Percentiles rank a stretch among this genome's conserved stretches.
Conservation (phyloP, 2,888 invertebrate species). For the Dione juno region DNA sequence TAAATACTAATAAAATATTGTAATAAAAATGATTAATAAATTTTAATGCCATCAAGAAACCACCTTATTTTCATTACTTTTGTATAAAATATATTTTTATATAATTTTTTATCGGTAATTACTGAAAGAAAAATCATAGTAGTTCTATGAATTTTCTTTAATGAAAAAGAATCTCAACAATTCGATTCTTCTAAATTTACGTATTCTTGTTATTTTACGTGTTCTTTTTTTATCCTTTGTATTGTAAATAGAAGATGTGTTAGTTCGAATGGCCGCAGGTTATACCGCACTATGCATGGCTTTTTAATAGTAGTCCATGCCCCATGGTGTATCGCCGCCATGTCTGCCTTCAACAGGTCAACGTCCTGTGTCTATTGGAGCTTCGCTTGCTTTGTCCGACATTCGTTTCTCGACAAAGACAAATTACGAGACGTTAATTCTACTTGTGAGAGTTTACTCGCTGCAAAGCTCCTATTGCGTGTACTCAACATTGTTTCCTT, state of each 20-base stretch:
- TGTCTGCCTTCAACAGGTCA: conserved; percentile 70
- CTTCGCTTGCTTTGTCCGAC: conserved; percentile 66
- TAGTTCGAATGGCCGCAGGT: conserved; percentile 39
- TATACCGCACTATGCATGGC: conserved; percentile 46
- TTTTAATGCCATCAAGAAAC: too few species aligned
- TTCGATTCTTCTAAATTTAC: neutral
- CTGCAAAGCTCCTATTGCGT: neutral
- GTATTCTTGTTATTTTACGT: neutral
- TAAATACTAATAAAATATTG: too few species aligned
- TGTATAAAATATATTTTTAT: too few species aligned
- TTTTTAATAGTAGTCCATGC: conserved; percentile 56
- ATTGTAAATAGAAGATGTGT: conserved; percentile 24
- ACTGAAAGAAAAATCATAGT: too few species aligned
- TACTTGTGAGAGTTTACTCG: conserved; percentile 12
- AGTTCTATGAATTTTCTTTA: too few species aligned
- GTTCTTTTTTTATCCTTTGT: neutral
- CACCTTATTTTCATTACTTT: too few species aligned
- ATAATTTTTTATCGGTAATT: too few species aligned
- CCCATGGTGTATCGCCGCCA: conserved; percentile 71
- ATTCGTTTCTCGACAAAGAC: conserved; percentile 54
- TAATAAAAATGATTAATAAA: too few species aligned
- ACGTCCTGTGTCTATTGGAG: conserved; percentile 64
- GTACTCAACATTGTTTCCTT: conserved; percentile 1
- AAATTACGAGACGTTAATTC: conserved; percentile 41
- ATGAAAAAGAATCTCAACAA: neutral